These are phyloP conservation scores for Chrysolina oricalcia DNA, from an alignment of 2,888 invertebrate genomes.

Conservation along the genomic window DNA sequence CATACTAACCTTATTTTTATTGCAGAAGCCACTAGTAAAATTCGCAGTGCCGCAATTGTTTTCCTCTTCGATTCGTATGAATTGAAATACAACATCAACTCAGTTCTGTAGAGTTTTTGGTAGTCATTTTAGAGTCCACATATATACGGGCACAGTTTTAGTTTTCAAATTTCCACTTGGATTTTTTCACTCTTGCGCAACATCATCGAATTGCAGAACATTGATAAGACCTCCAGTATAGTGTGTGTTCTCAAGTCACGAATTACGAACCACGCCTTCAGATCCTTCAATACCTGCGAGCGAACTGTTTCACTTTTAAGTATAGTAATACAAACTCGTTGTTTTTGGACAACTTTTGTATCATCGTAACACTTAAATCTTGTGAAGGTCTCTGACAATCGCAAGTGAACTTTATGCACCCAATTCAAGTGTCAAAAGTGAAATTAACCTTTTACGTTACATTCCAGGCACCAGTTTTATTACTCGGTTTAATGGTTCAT, in stretches of 20 bases:
- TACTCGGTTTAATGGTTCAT: conserved; percentile 36
- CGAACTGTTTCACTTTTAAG: conserved; percentile 53
- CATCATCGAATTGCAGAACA: conserved; percentile 36
- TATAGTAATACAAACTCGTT: conserved; percentile 45
- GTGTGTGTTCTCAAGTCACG: conserved; percentile 42
- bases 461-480: conserved; percentile 41
- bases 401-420: conserved; percentile 47
- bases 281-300: conserved; percentile 48
- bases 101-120: conserved; percentile 18
- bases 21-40: conserved; percentile 30
- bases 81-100: conserved; percentile 35
- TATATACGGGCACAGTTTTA: conserved; percentile 36
- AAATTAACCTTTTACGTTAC: conserved; percentile 36
- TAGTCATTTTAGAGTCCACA: conserved; percentile 34
- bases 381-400: conserved; percentile 42
- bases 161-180: conserved; percentile 28
- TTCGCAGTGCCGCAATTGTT: conserved; percentile 20
- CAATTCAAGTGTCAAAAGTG: conserved; percentile 48
- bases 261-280: conserved; percentile 51
- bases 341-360: conserved; percentile 51
- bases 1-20: conserved; percentile 47
- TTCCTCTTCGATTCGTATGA: not conserved
- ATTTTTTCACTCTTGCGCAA: conserved; percentile 34
- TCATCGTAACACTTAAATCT: conserved; percentile 49
- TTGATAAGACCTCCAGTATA: conserved; percentile 42